Base-by-base conservation (phyloP, 2,113 vertebrate species). In the Aphyosemion australe region DNA sequence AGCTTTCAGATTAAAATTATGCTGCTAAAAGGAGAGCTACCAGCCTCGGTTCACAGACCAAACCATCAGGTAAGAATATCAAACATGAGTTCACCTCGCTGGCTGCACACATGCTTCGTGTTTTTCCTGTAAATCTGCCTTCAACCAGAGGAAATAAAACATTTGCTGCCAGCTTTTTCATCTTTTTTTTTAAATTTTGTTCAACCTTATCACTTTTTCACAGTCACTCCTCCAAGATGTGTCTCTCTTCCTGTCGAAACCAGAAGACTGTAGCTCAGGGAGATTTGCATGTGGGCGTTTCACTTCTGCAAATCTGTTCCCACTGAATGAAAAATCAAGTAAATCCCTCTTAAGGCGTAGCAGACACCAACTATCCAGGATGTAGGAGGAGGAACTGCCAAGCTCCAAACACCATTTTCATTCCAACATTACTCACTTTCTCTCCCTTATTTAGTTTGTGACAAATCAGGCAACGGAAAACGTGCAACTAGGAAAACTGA, bases 251-350 rank as follows among this genome's bases (percentile, higher is more conserved):
- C 14, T 46, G 26, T 26, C 26, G 26, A 20, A 6, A 2, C 20
- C 20, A 48, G 19, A 12, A 4, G 54, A 37, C 43, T 49, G 57
- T 47, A 41, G 39, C 63, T 65, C 2, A 5, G 72, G 20, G 57
- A 75, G 19, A 3, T 67, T 39, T 60, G 26, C 14, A 21, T 52
- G 15, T 26, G 31, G 41, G 51, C 18, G 60, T 66, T 72, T 79
- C 52, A 57, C 75, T 84, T 74, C 62, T 49, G 65, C 47, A 71
- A 72, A 67, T 67, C 32, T 52, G 15, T 46, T 59, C 18, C 16
- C 31, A 56, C 53, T 56, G 53, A 19, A 46, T 52, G 7, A 31
- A 51, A 16, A 73, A 57, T 12, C 9, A 37, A 32, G 13, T 0
- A 37, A 67, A 48, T 53, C 7, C 32, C 26, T 26, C 26, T 52